These are phyloP conservation scores for Netelia fuscicornis DNA, from an alignment of 2,888 invertebrate genomes.

Conservation along the genomic window DNA sequence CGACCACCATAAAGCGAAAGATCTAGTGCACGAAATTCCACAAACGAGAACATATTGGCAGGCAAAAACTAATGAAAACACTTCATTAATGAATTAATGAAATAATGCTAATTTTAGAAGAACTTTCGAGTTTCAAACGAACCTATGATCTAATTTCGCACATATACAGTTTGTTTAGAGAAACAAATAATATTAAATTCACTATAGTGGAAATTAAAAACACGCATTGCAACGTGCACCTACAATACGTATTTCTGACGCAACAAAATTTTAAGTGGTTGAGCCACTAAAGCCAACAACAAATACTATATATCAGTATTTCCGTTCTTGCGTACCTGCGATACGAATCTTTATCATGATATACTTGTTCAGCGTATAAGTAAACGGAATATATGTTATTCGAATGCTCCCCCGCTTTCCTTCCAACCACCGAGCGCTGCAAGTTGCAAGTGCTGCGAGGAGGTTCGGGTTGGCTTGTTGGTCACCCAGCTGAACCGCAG, in stretches of 20 bases:
- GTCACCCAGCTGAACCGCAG: conserved; percentile 61
- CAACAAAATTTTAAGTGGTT: conserved; percentile 17
- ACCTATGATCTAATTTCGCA: no score
- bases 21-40: no score
- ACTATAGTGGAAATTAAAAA: background rate
- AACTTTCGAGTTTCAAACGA: no score
- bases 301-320: background rate
- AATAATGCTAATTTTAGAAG: no score
- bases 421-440: conserved; percentile 46
- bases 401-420: conserved; percentile 29
- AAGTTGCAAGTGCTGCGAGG: conserved; percentile 39
- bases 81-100: no score
- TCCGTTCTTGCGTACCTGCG: background rate
- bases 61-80: no score
- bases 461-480: conserved; percentile 59
- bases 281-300: background rate
- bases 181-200: no score
- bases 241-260: background rate
- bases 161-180: no score
- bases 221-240: background rate
- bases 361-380: conserved; percentile 29
- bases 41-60: no score
- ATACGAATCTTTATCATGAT: conserved; percentile 27
- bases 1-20: no score
- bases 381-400: conserved; percentile 43